phyloP scores from a whole-genome alignment of 2,888 invertebrate genomes.

The Cheilosia impressa region DNA sequence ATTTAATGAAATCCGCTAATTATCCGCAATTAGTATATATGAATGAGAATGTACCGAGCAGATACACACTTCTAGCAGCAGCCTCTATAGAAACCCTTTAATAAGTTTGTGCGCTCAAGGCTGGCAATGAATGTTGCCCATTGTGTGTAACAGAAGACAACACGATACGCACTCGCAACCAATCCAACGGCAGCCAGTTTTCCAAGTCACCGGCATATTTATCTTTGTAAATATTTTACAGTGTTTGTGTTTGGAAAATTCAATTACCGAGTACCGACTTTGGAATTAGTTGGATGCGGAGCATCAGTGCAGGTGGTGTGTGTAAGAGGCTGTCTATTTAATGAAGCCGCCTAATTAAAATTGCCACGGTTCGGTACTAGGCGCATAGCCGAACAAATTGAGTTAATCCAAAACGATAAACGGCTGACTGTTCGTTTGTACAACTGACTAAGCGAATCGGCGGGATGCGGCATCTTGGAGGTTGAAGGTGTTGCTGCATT shows the following conservation, averaged over 20 bases:
- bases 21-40: slow-evolving; percentile 57
- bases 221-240: slow-evolving; percentile 72
- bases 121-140: slow-evolving; percentile 46
- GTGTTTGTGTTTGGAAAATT: slow-evolving; percentile 73
- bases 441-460: slow-evolving; percentile 7
- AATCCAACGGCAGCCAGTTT: slow-evolving; percentile 18
- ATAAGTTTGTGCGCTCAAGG: slow-evolving; percentile 31
- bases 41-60: slow-evolving; percentile 17
- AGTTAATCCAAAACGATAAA: slow-evolving; percentile 61
- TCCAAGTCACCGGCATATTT: slow-evolving; percentile 54
- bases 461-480: slow-evolving; percentile 34
- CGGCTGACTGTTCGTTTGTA: slow-evolving; percentile 35
- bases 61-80: slow-evolving; percentile 6
- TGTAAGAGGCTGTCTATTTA: slow-evolving; percentile 36
- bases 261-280: slow-evolving; percentile 58
- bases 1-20: slow-evolving; percentile 58
- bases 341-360: slow-evolving; percentile 69
- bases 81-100: slow-evolving; percentile 4
- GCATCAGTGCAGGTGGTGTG: slow-evolving; percentile 37
- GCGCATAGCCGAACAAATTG: slow-evolving; percentile 41
- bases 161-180: slow-evolving; percentile 1
- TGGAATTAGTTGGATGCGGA: slow-evolving; percentile 46
- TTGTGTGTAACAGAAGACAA: slow-evolving; percentile 11
- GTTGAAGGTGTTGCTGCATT: slow-evolving; percentile 62
- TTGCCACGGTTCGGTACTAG: slow-evolving; percentile 42